Evolutionary conservation across 2,888 invertebrate species (phyloP), one percentile per base, ranked within the genome.

Genomic region (Rhynchonema sp.): DNA sequence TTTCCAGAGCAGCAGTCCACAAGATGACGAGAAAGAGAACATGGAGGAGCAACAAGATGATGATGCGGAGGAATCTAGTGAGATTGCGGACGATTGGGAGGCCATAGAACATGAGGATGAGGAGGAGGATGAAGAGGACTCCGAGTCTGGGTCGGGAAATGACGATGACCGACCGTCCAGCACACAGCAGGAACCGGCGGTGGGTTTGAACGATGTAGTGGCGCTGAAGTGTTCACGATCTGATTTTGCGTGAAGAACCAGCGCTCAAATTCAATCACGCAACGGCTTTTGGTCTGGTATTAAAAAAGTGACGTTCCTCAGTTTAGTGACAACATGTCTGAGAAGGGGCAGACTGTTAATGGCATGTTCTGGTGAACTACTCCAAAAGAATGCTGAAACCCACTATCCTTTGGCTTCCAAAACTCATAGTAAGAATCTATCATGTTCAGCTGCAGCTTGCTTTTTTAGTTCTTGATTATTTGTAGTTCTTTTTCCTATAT

Each of bases 1-100:
- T 88, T 49, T 85, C 87, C 2, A 80, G 87, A 72, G 77, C 86
- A 64, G 81, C 83, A 69, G 82, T 83, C 17, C 82, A 79, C 62
- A 85, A 83, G 70, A 74, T 82, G 64, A 84, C 84, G n/a, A n/a
- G n/a, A 70, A 79, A 52, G 25, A 56, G 22, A 61, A 60, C 29
- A 63, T 61, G n/a, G 75, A 75, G 29, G 71, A 73, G 29, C 71
- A 72, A 49, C 75, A 75, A 9, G 73, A 76, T 56, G 77, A 78
- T 56, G 76, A 76, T 27, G 79, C 79, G 64, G 72, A 77, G 23
- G 76, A 67, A 76, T 77, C 66, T 28, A 70, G 71, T 30, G 69
- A 69, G 27, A 62, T 69, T 17, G 69, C 68, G 61, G 67, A 69
- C 3, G 64, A 66, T 13, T 55, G 38, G 27, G 74, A 74, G 30